These are phyloP conservation scores for Asobara japonica DNA, from an alignment of 1,140 invertebrate species.

Conservation along the genomic window DNA sequence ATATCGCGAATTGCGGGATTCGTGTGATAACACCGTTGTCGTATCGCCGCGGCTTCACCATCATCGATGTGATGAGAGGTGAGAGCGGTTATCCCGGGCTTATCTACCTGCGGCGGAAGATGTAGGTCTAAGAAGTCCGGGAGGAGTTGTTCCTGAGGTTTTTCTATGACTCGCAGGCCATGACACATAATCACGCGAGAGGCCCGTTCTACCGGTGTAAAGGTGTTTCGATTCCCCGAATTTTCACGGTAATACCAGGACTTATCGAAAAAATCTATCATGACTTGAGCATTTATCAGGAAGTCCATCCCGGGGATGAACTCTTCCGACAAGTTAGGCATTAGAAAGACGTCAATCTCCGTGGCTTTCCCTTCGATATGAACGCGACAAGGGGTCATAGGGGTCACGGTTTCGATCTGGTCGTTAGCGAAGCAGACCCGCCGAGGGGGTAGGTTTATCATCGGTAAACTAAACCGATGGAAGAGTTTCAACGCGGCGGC, in stretches of 20 bases:
- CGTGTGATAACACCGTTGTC: no score
- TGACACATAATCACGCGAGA: no score
- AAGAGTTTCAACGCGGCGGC: not conserved
- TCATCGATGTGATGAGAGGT: no score
- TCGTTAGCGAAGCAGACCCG: not conserved
- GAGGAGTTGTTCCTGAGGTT: not conserved
- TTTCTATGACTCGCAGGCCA: not conserved
- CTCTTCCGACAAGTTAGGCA: not conserved
- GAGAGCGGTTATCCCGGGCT: no score
- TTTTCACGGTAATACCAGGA: not conserved
- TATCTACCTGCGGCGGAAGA: no score
- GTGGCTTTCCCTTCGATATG: not conserved
- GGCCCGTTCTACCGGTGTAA: not conserved
- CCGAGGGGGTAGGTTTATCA: not conserved
- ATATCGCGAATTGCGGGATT: no score
- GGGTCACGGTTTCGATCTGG: not conserved
- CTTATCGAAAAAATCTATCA: not conserved
- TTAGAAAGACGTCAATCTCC: not conserved
- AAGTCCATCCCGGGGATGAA: conserved; percentile 16
- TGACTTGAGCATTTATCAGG: not conserved
- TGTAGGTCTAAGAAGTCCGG: not conserved
- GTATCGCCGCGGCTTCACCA: no score
- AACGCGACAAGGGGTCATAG: not conserved
- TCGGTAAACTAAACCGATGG: not conserved
- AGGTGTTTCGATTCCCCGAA: not conserved